These are phyloP conservation scores for Timema podura DNA, from an alignment of 2,888 invertebrate genomes.

Conservation along the genomic window DNA sequence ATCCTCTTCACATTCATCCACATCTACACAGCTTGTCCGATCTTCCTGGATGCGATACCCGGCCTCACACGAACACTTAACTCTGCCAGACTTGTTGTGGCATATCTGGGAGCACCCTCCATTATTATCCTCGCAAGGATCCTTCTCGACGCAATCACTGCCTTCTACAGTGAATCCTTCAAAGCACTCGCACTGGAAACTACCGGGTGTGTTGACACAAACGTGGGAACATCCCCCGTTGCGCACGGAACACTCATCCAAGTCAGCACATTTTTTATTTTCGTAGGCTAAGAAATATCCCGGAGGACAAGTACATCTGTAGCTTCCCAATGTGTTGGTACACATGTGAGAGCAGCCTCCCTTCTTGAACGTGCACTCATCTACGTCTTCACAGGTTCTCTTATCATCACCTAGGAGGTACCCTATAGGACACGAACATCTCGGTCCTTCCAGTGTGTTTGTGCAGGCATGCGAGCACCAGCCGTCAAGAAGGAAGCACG, in stretches of 20 bases:
- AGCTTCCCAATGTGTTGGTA: conserved; percentile 40
- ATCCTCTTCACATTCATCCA: conserved; percentile 40
- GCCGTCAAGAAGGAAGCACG: conserved; percentile 36
- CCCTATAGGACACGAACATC: conserved; percentile 50
- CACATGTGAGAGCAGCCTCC: conserved; percentile 48
- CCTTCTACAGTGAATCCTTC: conserved; percentile 40
- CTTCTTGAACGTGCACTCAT: conserved; percentile 29
- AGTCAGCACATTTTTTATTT: conserved; percentile 37
- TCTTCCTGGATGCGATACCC: conserved; percentile 40
- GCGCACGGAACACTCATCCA: conserved; percentile 45
- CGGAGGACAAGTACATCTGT: conserved; percentile 36
- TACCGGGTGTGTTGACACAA: conserved; percentile 43
- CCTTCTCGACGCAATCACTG: conserved; percentile 41
- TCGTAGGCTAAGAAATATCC: conserved; percentile 41
- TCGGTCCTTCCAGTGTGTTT: conserved; percentile 38
- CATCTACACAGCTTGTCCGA: conserved; percentile 37
- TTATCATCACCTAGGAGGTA: conserved; percentile 39
- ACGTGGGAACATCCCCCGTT: conserved; percentile 46
- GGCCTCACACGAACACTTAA: conserved; percentile 48
- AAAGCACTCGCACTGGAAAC: conserved; percentile 38
- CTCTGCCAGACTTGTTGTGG: conserved; percentile 45
- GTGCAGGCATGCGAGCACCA: conserved; percentile 49
- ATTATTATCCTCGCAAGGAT: conserved; percentile 49
- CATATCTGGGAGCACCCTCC: conserved; percentile 56
- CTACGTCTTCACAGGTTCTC: conserved; percentile 38